Base-by-base conservation (phyloP, 2,113 vertebrate genomes). In the Smithornis capensis region DNA sequence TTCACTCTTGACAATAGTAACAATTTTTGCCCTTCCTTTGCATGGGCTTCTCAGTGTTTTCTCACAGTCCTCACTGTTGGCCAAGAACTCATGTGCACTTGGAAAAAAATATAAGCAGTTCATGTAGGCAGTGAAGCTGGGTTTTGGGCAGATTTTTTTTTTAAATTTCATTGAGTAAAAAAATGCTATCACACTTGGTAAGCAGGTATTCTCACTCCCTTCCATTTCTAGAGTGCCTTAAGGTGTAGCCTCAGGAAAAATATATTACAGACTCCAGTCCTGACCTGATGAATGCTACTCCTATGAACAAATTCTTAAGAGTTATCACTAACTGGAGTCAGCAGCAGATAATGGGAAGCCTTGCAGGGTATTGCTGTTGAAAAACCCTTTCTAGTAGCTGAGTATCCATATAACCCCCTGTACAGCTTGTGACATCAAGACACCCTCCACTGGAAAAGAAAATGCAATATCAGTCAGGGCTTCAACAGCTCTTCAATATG, bases 161-260 rank as follows among this genome's bases (percentile, higher is more conserved):
- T 42, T 5, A 12, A 91, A 80, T 19, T 60, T 85, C 56, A 31
- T 52, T 45, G 70, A 95, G 77, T 68, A 42, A 87, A 93, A 84
- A 82, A 27, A 2, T 38, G 12, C 35, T 59, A 75, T 50, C 63
- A 38, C 44, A 55, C 14, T 83, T 92, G 89, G 65, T 62, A 88
- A 86, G 53, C 50, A 60, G 13, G 13, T 56, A 55, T 89, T 33
- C 71, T 92, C 68, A 81, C 16, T 74, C 59, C 50, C 19, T 94
- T 86, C 95, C 71, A 75, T 78, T 93, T 93, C 89, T 80, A 56
- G 89, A 93, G 83, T 93, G 86, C 94, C 96, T 94, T 89, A 81
- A 93, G 95, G 89, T 93, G 47, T 90, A 94, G 92, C 95, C 96
- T 81, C 47, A 52, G 95, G 96, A 95, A 93, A 95, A 94, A 93